These are phyloP conservation scores for Balaenoptera acutorostrata DNA, from an alignment of 2,113 vertebrate genomes.

Conservation along the genomic window DNA sequence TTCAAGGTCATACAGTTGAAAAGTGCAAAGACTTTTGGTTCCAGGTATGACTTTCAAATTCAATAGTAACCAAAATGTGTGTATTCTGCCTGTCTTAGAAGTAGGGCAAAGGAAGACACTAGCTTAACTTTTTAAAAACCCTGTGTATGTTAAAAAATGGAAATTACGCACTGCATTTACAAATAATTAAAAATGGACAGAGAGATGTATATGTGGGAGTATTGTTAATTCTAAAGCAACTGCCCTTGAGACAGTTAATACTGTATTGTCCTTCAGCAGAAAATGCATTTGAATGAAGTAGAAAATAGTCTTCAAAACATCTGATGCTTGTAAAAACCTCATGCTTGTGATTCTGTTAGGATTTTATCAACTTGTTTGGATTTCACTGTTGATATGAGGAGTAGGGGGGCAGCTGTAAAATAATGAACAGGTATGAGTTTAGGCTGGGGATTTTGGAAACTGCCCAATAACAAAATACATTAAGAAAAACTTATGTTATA, in stretches of 20 bases:
- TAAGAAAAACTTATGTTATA: neutral
- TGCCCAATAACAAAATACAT: neutral
- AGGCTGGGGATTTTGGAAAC: neutral
- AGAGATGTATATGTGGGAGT: neutral
- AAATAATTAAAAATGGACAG: neutral
- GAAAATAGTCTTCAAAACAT: constrained; percentile 14
- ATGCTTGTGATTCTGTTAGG: neutral
- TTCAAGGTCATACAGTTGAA: neutral
- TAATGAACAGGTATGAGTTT: neutral
- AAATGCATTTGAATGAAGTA: neutral
- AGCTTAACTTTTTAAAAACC: neutral
- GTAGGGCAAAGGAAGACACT: neutral
- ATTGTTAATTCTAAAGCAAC: neutral
- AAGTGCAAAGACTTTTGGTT: neutral
- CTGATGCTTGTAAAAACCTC: neutral
- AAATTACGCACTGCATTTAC: neutral
- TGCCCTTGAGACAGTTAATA: neutral
- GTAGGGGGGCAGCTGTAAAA: neutral
- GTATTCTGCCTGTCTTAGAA: neutral
- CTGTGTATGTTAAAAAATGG: neutral
- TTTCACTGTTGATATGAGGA: neutral
- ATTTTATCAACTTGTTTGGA: neutral
- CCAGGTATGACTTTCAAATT: neutral
- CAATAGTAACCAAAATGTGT: neutral
- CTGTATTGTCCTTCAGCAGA: neutral